These are phyloP conservation scores for Tragelaphus buxtoni DNA, from an alignment of 2,113 vertebrate genomes.

Conservation along the genomic window DNA sequence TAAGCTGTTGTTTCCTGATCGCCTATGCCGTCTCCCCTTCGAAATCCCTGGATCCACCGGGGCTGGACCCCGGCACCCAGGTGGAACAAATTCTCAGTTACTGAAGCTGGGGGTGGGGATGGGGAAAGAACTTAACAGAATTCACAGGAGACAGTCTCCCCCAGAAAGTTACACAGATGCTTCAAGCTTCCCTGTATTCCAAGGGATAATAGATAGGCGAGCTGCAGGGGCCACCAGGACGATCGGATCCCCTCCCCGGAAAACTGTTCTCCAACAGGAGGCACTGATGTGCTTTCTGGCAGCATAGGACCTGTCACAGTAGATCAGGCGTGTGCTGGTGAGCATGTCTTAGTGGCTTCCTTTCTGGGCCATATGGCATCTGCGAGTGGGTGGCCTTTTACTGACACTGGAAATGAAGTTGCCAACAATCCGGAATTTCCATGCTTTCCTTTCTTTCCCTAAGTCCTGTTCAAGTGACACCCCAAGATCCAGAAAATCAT, in stretches of 20 bases:
- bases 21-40: too few relatives aligned
- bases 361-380: neutral
- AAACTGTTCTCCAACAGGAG: neutral
- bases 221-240: neutral
- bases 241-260: neutral
- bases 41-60: too few relatives aligned
- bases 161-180: neutral
- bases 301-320: neutral
- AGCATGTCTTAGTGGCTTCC: neutral
- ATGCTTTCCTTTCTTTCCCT: neutral
- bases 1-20: too few relatives aligned
- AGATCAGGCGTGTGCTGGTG: neutral
- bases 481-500: neutral
- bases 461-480: neutral
- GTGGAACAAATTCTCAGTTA: accelerated
- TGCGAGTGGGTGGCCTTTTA: neutral
- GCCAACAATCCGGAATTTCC: neutral
- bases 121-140: neutral
- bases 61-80: too few relatives aligned
- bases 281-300: neutral
- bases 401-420: neutral
- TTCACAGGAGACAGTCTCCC: neutral
- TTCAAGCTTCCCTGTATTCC: neutral
- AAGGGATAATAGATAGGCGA: neutral
- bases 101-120: neutral